Conservation (phyloP, 2,113 vertebrate genomes). For the Perccottus glenii region DNA sequence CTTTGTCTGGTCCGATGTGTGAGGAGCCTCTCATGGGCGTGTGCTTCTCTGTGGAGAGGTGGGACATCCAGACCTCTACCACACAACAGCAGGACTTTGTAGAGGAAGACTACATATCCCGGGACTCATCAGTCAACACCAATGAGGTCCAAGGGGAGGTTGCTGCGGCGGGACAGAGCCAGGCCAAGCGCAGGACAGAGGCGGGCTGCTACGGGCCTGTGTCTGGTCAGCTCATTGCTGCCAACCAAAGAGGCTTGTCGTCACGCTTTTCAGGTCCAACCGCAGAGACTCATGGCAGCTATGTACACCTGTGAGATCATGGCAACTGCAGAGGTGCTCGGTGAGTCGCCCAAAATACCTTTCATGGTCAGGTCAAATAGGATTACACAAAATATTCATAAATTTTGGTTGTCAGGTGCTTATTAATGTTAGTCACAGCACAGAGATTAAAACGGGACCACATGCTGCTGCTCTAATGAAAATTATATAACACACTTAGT, state of each 20-base stretch:
- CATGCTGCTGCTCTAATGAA: slow-evolving; percentile 11
- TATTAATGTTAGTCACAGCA: slow-evolving; percentile 3
- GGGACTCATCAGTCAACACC: background rate
- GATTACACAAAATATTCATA: background rate
- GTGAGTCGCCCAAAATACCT: slow-evolving; percentile 78
- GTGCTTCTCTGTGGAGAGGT: slow-evolving; percentile 90
- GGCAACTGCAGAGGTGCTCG: slow-evolving; percentile 93
- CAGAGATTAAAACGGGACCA: slow-evolving; percentile 7
- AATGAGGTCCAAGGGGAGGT: background rate
- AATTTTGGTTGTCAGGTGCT: slow-evolving; percentile 8
- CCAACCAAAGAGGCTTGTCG: slow-evolving; percentile 95
- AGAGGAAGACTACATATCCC: slow-evolving; percentile 9
- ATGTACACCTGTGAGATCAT: slow-evolving; percentile 99
- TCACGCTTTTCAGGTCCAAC: slow-evolving; percentile 87
- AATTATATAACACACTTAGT: slow-evolving; percentile 7
- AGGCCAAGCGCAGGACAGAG: slow-evolving; percentile 56
- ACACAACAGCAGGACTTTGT: slow-evolving; percentile 49
- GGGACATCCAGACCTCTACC: slow-evolving; percentile 80
- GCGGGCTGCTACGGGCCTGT: slow-evolving; percentile 90
- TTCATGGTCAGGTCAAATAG: background rate
- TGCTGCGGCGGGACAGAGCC: background rate
- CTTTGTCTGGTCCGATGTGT: slow-evolving; percentile 93
- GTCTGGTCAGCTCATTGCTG: slow-evolving; percentile 94
- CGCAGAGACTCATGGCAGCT: slow-evolving; percentile 92
- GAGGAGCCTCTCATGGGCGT: slow-evolving; percentile 98